Base-by-base conservation (phyloP, 2,888 invertebrate genomes). In the Sarcophaga carnaria region DNA sequence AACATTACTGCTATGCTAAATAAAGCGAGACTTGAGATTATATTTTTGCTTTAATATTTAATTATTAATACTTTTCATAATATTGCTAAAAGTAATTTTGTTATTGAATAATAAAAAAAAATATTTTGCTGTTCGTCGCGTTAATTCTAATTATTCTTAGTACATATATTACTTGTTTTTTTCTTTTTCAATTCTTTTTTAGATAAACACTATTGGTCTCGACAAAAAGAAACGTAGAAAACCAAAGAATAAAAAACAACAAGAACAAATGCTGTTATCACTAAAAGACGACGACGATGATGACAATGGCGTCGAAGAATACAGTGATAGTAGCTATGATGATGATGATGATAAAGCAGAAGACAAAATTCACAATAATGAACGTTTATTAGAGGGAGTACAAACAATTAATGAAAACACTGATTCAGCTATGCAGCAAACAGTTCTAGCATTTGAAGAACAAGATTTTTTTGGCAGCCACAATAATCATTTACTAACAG, bases 201-300 rank as follows among this genome's bases (percentile, higher is more conserved):
- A 92, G 92, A 92, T 92, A 87, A 92, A 92, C 83, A 92, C 91
- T 12, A 88, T 92, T 80, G 91, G 90, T 11, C 86, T 90, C 67
- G 89, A 89, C 78, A 89, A 89, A 88, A 78, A 86, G 54, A 83
- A 88, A 71, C 83, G 82, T 70, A 90, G 88, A 59, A 92, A 91
- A 85, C 89, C 89, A 77, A 91, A 90, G 79, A 91, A 89, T 75
- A 90, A 90, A 79, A 87, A 85, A 20, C 78, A 81, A 20, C 84
- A 88, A 85, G 90, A 90, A 85, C 90, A 89, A 78, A 89, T 91
- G 80, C 89, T 91, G 4, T 89, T 92, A 89, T 90, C 92, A 80
- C 90, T 92, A 49, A 90, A 90, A 79, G 90, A 91, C 75, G 88
- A 89, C 69, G 89, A 89, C 10, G 86, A 80, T 3, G 88, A 84